Base-by-base conservation (phyloP, 2,113 vertebrate genomes). In the Mixornis gularis region DNA sequence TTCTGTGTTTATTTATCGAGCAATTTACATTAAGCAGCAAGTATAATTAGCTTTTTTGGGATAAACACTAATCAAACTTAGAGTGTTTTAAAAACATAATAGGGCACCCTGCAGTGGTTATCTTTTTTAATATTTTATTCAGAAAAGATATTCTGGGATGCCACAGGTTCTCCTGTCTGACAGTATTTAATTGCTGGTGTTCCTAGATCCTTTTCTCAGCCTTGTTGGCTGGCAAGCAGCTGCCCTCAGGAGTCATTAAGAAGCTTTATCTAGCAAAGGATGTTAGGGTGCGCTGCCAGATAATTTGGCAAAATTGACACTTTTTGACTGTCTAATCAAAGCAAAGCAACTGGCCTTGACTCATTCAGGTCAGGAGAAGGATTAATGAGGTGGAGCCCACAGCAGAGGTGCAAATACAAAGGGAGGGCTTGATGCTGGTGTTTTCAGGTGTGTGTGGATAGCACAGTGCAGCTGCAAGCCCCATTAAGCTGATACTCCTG, bases 1-100 rank as follows among this genome's bases (percentile, higher is more conserved):
- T 92, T 91, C 87, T 95, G 58, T 93, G 84, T 96, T 95, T 96
- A 93, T 94, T 96, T 95, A 89, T 94, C 3, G 17, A 87, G 71
- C 51, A 96, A 91, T 96, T 93, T 92, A 82, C 8, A 2, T 73
- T 85, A 79, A 80, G 36, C 1, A 0, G 79, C 55, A 92, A 92
- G 63, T 87, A 44, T 85, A 89, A 94, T 95, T 95, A 85, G 40
- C 66, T 94, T 87, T 92, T 92, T 89, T 73, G 73, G 48, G 79
- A 89, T 85, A 94, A 94, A 93, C 64, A 93, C 36, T 63, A 77
- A 89, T 81, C 59, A 93, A 93, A 87, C 55, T 59, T 43, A 59
- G 36, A 89, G 34, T 66, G 70, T 82, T 94, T 92, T 52, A 78
- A 92, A 87, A 96, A 52, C 52, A 66, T 87, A 85, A 83, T 73